phyloP scores from a whole-genome alignment of 2,888 invertebrate genomes.

The Cheilosia scutellata region DNA sequence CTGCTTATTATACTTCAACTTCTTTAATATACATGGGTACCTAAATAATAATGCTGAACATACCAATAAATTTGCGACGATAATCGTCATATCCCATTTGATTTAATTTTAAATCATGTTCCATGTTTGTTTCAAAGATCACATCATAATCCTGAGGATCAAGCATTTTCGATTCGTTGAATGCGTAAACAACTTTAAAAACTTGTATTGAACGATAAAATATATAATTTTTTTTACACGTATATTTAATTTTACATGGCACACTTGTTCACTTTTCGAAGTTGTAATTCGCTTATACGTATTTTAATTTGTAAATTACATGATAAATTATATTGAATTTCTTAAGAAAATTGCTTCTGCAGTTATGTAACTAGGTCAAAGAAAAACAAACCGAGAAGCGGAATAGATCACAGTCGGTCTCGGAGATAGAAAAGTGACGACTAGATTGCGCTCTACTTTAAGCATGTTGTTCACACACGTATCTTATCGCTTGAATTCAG shows the following conservation, averaged over 20 bases:
- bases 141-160: constrained; percentile 49
- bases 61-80: constrained; percentile 63
- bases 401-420: constrained; percentile 35
- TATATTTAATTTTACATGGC: neutral
- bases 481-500: constrained; percentile 61
- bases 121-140: constrained; percentile 22
- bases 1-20: no score
- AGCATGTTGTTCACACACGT: constrained; percentile 27
- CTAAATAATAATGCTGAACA: neutral
- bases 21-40: no score
- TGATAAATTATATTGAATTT: no score
- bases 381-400: constrained; percentile 20
- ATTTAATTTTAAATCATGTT: constrained; percentile 30
- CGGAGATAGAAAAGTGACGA: constrained; percentile 48
- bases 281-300: neutral
- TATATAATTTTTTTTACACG: no score
- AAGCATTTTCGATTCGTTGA: constrained; percentile 26
- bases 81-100: constrained; percentile 62
- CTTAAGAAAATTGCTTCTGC: neutral
- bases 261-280: neutral
- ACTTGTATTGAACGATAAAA: no score
- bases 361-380: constrained; percentile 38
- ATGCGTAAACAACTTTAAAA: neutral
- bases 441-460: constrained; percentile 35
- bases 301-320: neutral